phyloP scores from a whole-genome alignment of 2,888 invertebrate species.

The Bursaphelenchus okinawaensis region DNA sequence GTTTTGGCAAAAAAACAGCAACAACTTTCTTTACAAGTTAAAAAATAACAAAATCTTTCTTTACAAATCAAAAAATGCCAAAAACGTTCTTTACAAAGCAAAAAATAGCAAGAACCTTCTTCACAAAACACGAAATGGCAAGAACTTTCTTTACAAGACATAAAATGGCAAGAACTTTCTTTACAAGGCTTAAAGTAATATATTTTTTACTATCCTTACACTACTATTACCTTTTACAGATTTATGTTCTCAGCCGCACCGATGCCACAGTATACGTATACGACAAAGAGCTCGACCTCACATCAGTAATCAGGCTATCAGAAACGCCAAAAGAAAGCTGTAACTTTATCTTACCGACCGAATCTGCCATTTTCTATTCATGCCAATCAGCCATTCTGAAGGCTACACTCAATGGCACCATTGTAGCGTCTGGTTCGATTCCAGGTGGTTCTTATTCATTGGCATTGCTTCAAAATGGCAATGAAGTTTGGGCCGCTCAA shows the following conservation, averaged over 20 bases:
- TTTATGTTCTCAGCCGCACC: constrained; percentile 7
- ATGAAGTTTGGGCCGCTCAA: constrained; percentile 8
- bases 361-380: not conserved
- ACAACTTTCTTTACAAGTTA: too few relatives aligned
- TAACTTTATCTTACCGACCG: constrained; percentile 7
- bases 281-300: not conserved
- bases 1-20: too few relatives aligned
- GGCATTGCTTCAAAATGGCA: not conserved
- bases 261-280: not conserved
- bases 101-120: too few relatives aligned
- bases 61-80: too few relatives aligned
- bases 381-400: constrained; percentile 3
- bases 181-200: too few relatives aligned
- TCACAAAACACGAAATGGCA: too few relatives aligned
- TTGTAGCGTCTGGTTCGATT: not conserved
- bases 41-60: too few relatives aligned
- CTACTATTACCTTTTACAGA: not conserved
- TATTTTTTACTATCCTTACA: not conserved
- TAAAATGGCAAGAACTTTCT: too few relatives aligned
- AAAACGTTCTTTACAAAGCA: too few relatives aligned
- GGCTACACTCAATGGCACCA: not conserved
- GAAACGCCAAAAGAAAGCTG: not conserved
- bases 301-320: not conserved
- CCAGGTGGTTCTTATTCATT: constrained; percentile 3
- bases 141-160: too few relatives aligned